These are phyloP conservation scores for Cotesia typhae DNA, from an alignment of 1,140 invertebrate genomes.

Conservation along the genomic window DNA sequence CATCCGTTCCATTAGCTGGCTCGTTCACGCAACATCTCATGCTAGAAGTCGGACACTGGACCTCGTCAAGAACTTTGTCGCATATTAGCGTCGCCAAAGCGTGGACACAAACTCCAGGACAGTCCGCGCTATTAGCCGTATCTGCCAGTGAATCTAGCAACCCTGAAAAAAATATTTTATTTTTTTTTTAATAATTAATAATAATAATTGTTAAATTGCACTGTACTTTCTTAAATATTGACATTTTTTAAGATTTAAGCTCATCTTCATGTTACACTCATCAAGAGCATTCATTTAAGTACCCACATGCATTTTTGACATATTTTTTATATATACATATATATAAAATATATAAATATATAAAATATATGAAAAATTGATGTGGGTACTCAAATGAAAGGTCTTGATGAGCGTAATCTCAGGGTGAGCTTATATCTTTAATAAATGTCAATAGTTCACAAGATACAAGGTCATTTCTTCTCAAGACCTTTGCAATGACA, in stretches of 20 bases:
- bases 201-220: slow-evolving; percentile 8
- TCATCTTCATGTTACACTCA: background rate
- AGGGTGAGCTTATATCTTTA: too few species aligned
- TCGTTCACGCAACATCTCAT: slow-evolving; percentile 86
- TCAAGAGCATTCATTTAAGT: background rate
- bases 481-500: too few species aligned
- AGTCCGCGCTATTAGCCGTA: slow-evolving; percentile 82
- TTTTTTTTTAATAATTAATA: too few species aligned
- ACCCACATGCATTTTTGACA: too few species aligned
- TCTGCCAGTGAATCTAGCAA: slow-evolving; percentile 83
- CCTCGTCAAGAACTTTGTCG: slow-evolving; percentile 82
- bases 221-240: background rate
- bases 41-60: slow-evolving; percentile 77
- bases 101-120: slow-evolving; percentile 86
- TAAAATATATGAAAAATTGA: too few species aligned
- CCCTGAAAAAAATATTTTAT: slow-evolving; percentile 66
- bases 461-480: too few species aligned
- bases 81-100: slow-evolving; percentile 83
- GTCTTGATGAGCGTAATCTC: too few species aligned
- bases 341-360: too few species aligned
- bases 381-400: too few species aligned
- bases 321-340: too few species aligned
- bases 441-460: too few species aligned
- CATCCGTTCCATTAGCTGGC: slow-evolving; percentile 60
- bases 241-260: too few species aligned